Evolutionary conservation across 2,797 vertebrate genomes (phyloP), one percentile per base, ranked within the genome.

Genomic region (Tamandua tetradactyla): DNA sequence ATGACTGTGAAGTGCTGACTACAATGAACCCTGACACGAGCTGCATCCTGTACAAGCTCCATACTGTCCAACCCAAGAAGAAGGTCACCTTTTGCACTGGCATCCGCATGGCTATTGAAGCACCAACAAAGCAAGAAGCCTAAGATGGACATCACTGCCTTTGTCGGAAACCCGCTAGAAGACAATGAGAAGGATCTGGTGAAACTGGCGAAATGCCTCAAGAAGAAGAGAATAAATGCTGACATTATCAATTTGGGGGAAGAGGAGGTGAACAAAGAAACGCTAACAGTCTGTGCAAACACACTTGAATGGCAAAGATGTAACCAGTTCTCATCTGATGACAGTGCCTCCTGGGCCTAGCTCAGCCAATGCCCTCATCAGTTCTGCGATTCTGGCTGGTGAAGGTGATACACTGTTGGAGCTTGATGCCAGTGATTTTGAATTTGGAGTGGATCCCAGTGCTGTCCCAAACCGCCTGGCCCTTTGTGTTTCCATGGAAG

Each of bases 91-190:
- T 99, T 96, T 99, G 99, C 97, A 99, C 99, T 0, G 99, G 99
- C 42, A 99, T 99, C 97, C 98, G 99, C 40, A 99, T 99, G 52
- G 99, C 99, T 99, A 20, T 96, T 99, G 76, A 99, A 99, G 96
- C 99, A 99, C 97, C 99, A 99, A 92, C 99, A 99, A 96, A 99
- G 99, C 82, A 99, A 99, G 98, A 99, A 99, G 97, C 99, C 99
- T 98, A 99, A 99, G 98, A 99, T 99, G 99, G 98, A 99, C 40
- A 99, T 99, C 98, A 99, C 99, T 3, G 99, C 99, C 91, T 99
- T 99, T 32, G 99, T 99, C 17, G 99, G 99, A 27, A 99, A 99
- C 97, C 99, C 99, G 0, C 99, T 99, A 87, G 99, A 99, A 92
- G 99, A 99, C 92, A 99, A 98, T 0, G 99, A 99, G 98, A 99